Base-by-base conservation (phyloP, 2,113 vertebrate genomes). In the Eidolon helvum region DNA sequence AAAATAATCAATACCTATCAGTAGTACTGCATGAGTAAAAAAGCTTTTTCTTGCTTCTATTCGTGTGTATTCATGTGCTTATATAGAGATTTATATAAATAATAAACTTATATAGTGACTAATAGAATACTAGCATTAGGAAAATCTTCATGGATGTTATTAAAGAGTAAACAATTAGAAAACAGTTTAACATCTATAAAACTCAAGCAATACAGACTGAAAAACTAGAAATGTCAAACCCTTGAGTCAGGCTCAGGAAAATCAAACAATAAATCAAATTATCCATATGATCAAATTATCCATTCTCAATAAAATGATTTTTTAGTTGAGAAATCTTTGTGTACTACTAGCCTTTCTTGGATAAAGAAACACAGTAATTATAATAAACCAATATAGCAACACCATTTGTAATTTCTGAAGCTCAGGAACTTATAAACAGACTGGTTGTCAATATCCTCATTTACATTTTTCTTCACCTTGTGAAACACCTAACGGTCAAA, bases 401-500 rank as follows among this genome's bases (percentile, higher is more conserved):
- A 28, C 75, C 30, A 57, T 55, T 84, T 82, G 7, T 75, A 78
- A 88, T 72, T 68, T 94, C 5, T 93, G 38, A 40, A 59, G 7
- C 53, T 94, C 38, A 59, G 21, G 2, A 94, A 86, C 28, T 94
- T 83, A 90, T 78, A 93, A 87, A 93, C 38, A 87, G 75, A 82
- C 30, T 57, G 8, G 22, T 84, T 87, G 22, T 87, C 68, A 84
- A 74, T 87, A 80, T 28, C 91, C 19, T 84, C 50, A 57, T 83
- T 14, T 28, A 57, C 21, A 94, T 94, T 88, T 93, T 91, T 75
- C 24, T 82, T 80, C 28, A 84, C 6, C 12, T 83, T 95, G 1
- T 88, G 80, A 97, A 98, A 91, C 57, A 87, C 2, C 4, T 77
- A 92, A 7, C 10, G 84, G 43, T 10, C 19, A 87, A 97, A 97